A percentile compares a stretch with the other conserved stretches of the same genome.
These are phyloP conservation scores for Aphidoletes aphidimyza DNA, from an alignment of 2,888 invertebrate species.

Conservation along the genomic window DNA sequence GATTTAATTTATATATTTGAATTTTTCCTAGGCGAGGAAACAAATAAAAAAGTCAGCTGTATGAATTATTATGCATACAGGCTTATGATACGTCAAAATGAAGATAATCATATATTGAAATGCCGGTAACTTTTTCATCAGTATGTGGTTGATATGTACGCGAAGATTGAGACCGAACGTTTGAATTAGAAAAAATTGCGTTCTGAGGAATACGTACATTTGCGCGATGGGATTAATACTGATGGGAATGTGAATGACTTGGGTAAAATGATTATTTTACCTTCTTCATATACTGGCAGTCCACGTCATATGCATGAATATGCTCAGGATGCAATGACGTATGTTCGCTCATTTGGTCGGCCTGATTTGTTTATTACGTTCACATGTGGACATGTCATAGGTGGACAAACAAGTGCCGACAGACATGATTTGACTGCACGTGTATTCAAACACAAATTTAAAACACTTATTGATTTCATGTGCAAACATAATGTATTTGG, in stretches of 20 bases:
- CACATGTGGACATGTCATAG: conserved; percentile 54
- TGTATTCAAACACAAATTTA: conserved; percentile 57
- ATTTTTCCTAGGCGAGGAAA: conserved; percentile 55
- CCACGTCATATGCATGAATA: conserved; percentile 59
- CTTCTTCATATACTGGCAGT: conserved; percentile 57
- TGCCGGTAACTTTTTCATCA: conserved; percentile 61
- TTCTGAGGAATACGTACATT: conserved; percentile 61
- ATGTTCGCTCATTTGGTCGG: conserved; percentile 57
- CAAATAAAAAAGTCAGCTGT: conserved; percentile 55
- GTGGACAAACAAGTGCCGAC: conserved; percentile 53
- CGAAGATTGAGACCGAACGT: conserved; percentile 62
- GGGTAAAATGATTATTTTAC: conserved; percentile 57
- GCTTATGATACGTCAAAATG: conserved; percentile 54
- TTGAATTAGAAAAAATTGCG: conserved; percentile 61
- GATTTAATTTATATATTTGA: too few species aligned
- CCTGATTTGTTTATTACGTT: conserved; percentile 57
- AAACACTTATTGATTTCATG: background rate
- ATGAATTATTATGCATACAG: conserved; percentile 49
- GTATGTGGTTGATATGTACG: conserved; percentile 63
- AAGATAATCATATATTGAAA: conserved; percentile 59
- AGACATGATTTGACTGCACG: conserved; percentile 57
- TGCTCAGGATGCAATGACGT: conserved; percentile 57
- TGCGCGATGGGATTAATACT: conserved; percentile 61
- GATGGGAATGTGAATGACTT: conserved; percentile 59
- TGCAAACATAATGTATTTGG: background rate